phyloP scores from a whole-genome alignment of 2,113 vertebrate genomes.

The Paradisaea rubra region DNA sequence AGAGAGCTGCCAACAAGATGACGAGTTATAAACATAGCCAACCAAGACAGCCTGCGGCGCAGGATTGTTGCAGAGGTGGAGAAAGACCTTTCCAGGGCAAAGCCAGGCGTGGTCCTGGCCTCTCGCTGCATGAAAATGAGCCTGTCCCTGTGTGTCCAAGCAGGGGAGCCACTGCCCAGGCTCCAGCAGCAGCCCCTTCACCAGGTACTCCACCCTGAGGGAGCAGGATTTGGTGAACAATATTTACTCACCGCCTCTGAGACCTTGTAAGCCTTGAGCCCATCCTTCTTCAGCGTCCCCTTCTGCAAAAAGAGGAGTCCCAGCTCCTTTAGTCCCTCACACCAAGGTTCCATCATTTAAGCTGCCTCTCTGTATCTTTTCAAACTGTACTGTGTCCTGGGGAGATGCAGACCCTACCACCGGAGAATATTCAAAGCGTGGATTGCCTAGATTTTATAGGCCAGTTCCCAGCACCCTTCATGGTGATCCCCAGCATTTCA shows the following conservation, averaged over 20 bases:
- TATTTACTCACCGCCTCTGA: background rate
- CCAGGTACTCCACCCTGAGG: background rate
- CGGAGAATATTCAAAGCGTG: background rate
- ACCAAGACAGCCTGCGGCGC: constrained; percentile 3
- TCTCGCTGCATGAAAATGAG: background rate
- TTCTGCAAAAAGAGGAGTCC: background rate
- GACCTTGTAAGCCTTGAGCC: background rate
- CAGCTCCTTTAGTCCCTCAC: background rate
- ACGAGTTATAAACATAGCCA: background rate
- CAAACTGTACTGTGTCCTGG: background rate
- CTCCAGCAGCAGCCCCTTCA: background rate
- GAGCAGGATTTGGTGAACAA: background rate
- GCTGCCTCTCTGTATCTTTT: background rate
- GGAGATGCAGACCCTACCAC: background rate
- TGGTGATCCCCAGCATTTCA: background rate
- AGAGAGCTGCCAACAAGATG: constrained; percentile 28
- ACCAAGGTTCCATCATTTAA: background rate
- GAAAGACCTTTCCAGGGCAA: background rate
- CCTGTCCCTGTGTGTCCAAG: background rate
- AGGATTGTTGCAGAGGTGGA: background rate
- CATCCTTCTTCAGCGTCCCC: background rate
- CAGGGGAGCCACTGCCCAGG: background rate
- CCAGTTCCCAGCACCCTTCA: background rate
- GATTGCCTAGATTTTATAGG: background rate
- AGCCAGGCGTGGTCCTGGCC: background rate